Base-by-base conservation (phyloP, 2,113 vertebrate species). In the Heliornis fulica region DNA sequence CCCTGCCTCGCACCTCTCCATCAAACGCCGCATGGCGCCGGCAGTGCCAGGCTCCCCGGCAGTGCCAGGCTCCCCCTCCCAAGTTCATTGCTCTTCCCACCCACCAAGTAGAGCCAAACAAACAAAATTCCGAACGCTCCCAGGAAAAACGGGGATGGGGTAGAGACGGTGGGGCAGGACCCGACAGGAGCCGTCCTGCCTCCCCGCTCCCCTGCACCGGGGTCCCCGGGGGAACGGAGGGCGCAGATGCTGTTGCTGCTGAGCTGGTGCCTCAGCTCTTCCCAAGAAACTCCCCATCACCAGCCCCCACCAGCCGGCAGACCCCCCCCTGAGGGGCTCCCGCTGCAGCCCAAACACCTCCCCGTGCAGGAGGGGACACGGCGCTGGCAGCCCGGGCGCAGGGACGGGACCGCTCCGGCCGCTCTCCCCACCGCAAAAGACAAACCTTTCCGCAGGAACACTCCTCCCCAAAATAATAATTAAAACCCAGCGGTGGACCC, bases 181-280 rank as follows among this genome's bases (percentile, higher is more conserved):
- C n/a, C 3, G 7, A 19, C 23, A 12, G 81, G 34, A 41, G 22
- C 22, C 15, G 9, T 4, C 1, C 46, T 10, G 31, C 8, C 25
- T 28, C 40, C 79, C 34, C 1, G 0, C 34, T 11, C 5, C 59
- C 51, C 57, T 43, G 38, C 9, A 4, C 38, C 14, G 1, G 41
- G 9, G 22, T 36, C 36, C 54, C 1, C 0, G 11, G 56, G 61
- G 41, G n/a, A n/a, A 34, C 0, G 11, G 38, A 50, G 31, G 63
- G 6, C 65, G 78, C 74, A n/a, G 89, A 51, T 66, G 69, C 65
- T 78, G 83, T 2, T 50, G 77, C 6, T 46, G 63, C 63, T 60
- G 81, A 89, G 81, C 63, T 1, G 1, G 7, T 45, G 43, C 29
- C 68, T 77, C 85, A 3, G 43, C 31, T 74, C 50, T 90, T 65